Evolutionary conservation across 2,888 invertebrate genomes (phyloP).

Genomic region (Sympetrum striolatum): DNA sequence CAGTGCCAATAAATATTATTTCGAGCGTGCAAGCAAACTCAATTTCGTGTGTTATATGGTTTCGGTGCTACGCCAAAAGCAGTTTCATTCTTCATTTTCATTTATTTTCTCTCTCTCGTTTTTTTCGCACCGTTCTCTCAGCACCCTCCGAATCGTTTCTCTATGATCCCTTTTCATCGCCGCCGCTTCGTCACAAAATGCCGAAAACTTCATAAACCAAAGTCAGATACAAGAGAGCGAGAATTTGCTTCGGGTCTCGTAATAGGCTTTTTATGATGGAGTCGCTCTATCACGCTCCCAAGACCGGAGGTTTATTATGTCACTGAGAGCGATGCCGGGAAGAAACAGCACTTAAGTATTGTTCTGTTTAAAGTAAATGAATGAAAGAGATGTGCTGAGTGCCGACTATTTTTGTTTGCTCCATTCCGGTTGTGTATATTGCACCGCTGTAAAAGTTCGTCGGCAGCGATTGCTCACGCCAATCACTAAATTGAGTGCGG

Average conservation of each 20-base stretch:
- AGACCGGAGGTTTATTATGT: neutral
- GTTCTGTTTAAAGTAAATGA: too few species aligned
- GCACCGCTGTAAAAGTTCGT: too few species aligned
- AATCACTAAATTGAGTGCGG: too few species aligned
- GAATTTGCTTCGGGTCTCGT: neutral
- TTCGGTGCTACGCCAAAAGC: constrained; percentile 28
- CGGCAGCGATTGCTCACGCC: too few species aligned
- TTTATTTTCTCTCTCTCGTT: neutral
- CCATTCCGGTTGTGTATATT: too few species aligned
- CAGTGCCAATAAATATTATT: constrained; percentile 43
- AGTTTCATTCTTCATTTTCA: constrained; percentile 25
- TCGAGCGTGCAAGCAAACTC: constrained; percentile 40
- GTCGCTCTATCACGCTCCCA: neutral
- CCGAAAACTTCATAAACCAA: neutral
- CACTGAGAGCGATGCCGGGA: too few species aligned
- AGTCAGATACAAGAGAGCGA: neutral
- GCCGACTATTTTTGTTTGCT: too few species aligned
- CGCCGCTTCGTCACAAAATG: neutral
- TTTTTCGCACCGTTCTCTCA: neutral
- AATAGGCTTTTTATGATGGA: neutral
- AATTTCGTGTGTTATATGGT: constrained; percentile 43
- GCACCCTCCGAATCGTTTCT: neutral
- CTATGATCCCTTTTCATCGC: neutral
- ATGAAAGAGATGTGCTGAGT: too few species aligned
- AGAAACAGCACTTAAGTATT: too few species aligned